A percentile compares a stretch with the other conserved stretches of the same genome.
Conservation (phyloP, 2,113 vertebrate species). For the Larimichthys crocea region DNA sequence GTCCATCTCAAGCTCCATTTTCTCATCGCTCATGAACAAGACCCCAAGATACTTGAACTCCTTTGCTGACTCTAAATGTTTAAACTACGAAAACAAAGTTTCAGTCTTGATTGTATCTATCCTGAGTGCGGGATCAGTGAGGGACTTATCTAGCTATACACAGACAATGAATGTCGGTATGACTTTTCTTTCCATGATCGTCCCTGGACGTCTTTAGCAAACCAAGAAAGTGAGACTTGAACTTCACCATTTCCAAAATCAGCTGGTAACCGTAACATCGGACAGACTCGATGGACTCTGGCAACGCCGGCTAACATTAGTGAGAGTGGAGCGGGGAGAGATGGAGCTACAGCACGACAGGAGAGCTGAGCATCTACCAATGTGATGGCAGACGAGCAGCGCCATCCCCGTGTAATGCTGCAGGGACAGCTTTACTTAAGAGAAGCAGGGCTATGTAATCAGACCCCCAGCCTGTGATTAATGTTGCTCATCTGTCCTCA, state of each 20-base stretch:
- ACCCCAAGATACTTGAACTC: no score
- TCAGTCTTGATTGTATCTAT: no score
- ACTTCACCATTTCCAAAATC: neutral
- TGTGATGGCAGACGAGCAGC: slow-evolving; percentile 57
- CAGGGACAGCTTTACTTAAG: slow-evolving; percentile 81
- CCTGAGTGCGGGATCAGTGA: no score
- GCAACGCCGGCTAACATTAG: no score
- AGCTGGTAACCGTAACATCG: neutral
- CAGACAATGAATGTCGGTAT: no score
- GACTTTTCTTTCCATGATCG: neutral
- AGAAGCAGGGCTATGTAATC: slow-evolving; percentile 78
- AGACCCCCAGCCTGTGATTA: slow-evolving; percentile 82
- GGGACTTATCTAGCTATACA: no score
- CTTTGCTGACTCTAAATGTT: no score
- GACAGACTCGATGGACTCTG: slow-evolving; percentile 17
- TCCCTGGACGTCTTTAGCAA: neutral
- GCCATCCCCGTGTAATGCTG: slow-evolving; percentile 64
- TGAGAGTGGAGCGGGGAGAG: no score
- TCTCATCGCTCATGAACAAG: no score
- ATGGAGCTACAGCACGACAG: slow-evolving; percentile 41
- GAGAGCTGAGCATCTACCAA: slow-evolving; percentile 60
- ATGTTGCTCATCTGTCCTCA: slow-evolving; percentile 79
- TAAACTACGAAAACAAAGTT: no score
- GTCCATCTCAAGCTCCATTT: no score
- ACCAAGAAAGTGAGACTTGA: neutral